Evolutionary conservation across 2,888 invertebrate species (phyloP), one percentile per base, ranked within the genome.

Genomic region (Limulus polyphemus): DNA sequence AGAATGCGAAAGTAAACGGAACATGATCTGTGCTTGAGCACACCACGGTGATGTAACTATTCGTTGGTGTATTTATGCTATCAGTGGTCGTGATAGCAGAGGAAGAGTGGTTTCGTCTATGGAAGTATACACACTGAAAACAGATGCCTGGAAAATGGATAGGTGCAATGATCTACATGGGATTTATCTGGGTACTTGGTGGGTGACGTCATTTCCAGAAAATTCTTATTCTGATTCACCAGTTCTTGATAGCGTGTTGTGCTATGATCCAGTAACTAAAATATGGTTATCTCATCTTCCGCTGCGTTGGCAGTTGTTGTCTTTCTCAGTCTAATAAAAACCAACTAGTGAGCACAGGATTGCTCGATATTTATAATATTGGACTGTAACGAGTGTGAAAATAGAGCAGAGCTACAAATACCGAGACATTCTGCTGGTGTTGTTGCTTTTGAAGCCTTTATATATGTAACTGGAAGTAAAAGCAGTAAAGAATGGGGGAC

Each of bases 401-500:
- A 63, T 3, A 57, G 56, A 47, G 59, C 65, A 14, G 32, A 61
- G 10, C 11, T 65, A 4, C 61, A 48, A 11, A 61, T 46, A 14
- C 65, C 65, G 7, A 32, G 65, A 7, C 65, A 65, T 14, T 52
- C 55, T 51, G 65, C 63, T 14, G 63, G 61, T 10, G 59, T 63
- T 48, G 59, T 61, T 10, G 51, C 61, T n/a, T 56, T 65, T 50
- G 64, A 65, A 16, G 57, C 58, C 32, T 65, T 62, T 32, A 60
- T 65, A 7, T 65, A 65, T 46, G 47, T 59, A 0, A 61, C 63
- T 16, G 65, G 65, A 14, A 63, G 65, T n/a, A 58, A 61, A 16
- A 63, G 59, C 17, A 63, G 63, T 55, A 62, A 65, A 58, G 59
- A 65, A 55, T 65, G 65, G 65, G 55, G 63, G 52, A 52, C 65